Evolutionary conservation across 2,888 invertebrate species (phyloP).

Genomic region (Pseudeuparius sepicola): DNA sequence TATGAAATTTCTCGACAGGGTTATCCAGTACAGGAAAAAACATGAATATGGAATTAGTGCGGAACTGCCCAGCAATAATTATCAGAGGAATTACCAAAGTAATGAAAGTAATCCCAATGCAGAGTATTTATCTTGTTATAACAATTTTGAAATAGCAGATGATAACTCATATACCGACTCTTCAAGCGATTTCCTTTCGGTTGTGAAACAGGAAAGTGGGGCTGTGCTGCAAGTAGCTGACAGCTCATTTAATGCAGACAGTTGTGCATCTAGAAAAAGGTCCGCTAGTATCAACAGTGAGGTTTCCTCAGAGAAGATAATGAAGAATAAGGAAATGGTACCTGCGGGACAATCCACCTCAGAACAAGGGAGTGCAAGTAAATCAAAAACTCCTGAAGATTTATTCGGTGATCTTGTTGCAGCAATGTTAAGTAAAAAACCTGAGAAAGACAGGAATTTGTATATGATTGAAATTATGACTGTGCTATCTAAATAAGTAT

Average conservation of each 20-base stretch:
- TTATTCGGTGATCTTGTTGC: constrained; percentile 32
- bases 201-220: constrained; percentile 24
- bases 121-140: too few species aligned
- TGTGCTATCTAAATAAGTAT: constrained; percentile 27
- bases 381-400: constrained; percentile 27
- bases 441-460: constrained; percentile 28
- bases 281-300: constrained; percentile 22
- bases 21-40: constrained; percentile 30
- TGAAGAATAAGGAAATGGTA: constrained; percentile 9
- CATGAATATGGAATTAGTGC: too few species aligned
- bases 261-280: constrained; percentile 18
- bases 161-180: constrained; percentile 25
- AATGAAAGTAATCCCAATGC: not conserved
- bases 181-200: constrained; percentile 21
- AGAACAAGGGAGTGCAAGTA: constrained; percentile 12
- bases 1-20: constrained; percentile 29
- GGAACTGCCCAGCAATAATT: too few species aligned
- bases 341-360: constrained; percentile 2
- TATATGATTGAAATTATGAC: constrained; percentile 34
- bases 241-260: constrained; percentile 21
- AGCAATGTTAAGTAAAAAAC: constrained; percentile 28
- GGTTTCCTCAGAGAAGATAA: constrained; percentile 16
- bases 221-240: constrained; percentile 22
- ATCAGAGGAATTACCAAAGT: too few species aligned
- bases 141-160: constrained; percentile 19